Evolutionary conservation across 2,113 vertebrate genomes (phyloP).

Genomic region (Trichomycterus rosablanca): DNA sequence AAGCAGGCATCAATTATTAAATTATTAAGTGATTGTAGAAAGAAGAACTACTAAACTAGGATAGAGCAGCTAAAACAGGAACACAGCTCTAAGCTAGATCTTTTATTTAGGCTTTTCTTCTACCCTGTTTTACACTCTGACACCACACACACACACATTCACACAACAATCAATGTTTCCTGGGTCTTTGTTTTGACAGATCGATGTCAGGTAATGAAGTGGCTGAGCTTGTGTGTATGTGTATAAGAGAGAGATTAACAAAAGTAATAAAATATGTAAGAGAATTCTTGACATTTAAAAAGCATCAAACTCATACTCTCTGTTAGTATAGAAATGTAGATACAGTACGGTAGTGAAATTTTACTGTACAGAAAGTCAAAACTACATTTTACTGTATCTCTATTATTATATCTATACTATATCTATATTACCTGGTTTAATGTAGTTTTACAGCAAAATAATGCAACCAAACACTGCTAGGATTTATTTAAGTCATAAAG

Average conservation of each 20-base stretch:
- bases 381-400: too few species aligned
- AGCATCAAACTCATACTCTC: not conserved
- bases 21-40: constrained; percentile 6
- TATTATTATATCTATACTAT: too few species aligned
- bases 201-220: constrained; percentile 68
- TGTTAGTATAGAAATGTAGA: not conserved
- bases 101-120: not conserved
- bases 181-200: constrained; percentile 60
- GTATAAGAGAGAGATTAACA: not conserved
- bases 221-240: constrained; percentile 3
- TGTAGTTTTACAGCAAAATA: too few species aligned
- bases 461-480: too few species aligned
- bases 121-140: not conserved
- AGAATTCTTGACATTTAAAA: constrained; percentile 14
- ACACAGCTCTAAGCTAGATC: not conserved
- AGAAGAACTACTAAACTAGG: constrained; percentile 22
- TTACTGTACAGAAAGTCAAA: too few species aligned
- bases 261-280: not conserved
- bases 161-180: constrained; percentile 53
- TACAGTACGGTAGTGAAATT: too few species aligned
- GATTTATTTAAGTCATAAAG: too few species aligned
- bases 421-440: too few species aligned
- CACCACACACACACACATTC: not conserved
- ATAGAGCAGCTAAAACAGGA: constrained; percentile 9
- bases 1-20: constrained; percentile 18